phyloP scores from a whole-genome alignment of 2,888 invertebrate genomes.

The Scaptomyza polygonia region DNA sequence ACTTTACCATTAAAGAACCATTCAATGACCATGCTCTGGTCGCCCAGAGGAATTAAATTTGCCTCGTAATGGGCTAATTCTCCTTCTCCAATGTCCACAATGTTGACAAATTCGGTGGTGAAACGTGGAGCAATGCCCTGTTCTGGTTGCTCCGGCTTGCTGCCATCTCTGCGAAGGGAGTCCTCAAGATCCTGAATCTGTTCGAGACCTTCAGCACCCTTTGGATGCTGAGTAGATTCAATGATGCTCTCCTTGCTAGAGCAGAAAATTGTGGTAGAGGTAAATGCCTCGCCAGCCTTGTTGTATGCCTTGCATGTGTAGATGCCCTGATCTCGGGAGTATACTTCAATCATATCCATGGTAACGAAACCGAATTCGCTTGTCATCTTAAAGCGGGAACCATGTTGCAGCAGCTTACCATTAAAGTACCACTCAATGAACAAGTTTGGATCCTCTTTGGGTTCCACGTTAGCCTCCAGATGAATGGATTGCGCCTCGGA shows the following conservation, averaged over 20 bases:
- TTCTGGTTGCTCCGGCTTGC: slow-evolving; percentile 89
- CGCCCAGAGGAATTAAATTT: slow-evolving; percentile 95
- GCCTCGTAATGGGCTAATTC: slow-evolving; percentile 99
- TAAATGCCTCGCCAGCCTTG: slow-evolving; percentile 95
- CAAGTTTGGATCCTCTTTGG: slow-evolving; percentile 95
- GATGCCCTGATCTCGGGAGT: slow-evolving; percentile 96
- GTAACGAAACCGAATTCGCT: slow-evolving; percentile 99
- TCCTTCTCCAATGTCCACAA: slow-evolving; percentile 94
- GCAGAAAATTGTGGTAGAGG: slow-evolving; percentile 94
- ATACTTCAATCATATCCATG: slow-evolving; percentile 95
- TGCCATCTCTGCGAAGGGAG: slow-evolving; percentile 90
- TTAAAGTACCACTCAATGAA: slow-evolving; percentile 98
- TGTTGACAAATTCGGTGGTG: slow-evolving; percentile 93
- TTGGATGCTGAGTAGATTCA: slow-evolving; percentile 96
- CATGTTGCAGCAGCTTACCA: slow-evolving; percentile 93
- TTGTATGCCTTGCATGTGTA: slow-evolving; percentile 96
- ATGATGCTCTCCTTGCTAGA: slow-evolving; percentile 92
- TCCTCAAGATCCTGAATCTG: slow-evolving; percentile 96
- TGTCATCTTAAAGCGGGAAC: slow-evolving; percentile 95
- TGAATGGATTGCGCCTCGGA: slow-evolving; percentile 94
- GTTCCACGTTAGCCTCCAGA: slow-evolving; percentile 97
- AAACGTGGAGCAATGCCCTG: slow-evolving; percentile 94
- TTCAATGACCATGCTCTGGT: slow-evolving; percentile 96
- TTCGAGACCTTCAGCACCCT: slow-evolving; percentile 96
- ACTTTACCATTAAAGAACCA: slow-evolving; percentile 98